A percentile compares a stretch with the other conserved stretches of the same genome.
Conservation (phyloP, 1,140 invertebrate species). For the Cherax quadricarinatus region DNA sequence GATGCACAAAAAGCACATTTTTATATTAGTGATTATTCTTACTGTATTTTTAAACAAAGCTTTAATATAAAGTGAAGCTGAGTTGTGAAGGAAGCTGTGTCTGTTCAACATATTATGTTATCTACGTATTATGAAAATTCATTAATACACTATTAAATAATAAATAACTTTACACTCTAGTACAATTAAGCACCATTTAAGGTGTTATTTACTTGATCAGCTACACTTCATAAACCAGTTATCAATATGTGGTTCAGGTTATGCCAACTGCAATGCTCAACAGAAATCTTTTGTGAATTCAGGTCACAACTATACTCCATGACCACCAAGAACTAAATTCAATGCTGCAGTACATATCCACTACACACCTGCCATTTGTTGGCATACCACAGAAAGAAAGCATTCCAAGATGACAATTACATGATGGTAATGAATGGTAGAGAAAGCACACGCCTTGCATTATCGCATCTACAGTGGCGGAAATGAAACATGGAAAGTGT, state of each 20-base stretch:
- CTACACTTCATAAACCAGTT: background rate
- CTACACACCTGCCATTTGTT: background rate
- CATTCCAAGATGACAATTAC: too few species aligned
- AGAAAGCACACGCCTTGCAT: too few species aligned
- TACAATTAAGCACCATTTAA: too few species aligned
- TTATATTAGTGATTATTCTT: conserved; percentile 11
- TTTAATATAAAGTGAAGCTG: background rate
- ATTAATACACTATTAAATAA: background rate
- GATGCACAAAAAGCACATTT: conserved; percentile 1
- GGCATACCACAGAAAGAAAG: background rate
- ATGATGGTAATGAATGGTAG: too few species aligned
- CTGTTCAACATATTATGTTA: too few species aligned
- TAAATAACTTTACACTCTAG: background rate
- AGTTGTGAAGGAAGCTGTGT: background rate
- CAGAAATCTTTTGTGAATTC: background rate
- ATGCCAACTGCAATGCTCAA: background rate
- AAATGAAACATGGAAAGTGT: background rate
- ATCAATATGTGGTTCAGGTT: background rate
- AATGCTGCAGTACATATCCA: background rate
- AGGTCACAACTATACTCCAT: background rate
- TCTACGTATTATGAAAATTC: too few species aligned
- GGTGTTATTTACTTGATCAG: background rate
- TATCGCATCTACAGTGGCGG: background rate
- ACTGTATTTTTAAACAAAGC: background rate
- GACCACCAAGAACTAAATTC: background rate